Percentiles rank a stretch among this genome's conserved stretches.
phyloP scores from a whole-genome alignment of 1,140 invertebrate genomes.

The Lucilia sericata region DNA sequence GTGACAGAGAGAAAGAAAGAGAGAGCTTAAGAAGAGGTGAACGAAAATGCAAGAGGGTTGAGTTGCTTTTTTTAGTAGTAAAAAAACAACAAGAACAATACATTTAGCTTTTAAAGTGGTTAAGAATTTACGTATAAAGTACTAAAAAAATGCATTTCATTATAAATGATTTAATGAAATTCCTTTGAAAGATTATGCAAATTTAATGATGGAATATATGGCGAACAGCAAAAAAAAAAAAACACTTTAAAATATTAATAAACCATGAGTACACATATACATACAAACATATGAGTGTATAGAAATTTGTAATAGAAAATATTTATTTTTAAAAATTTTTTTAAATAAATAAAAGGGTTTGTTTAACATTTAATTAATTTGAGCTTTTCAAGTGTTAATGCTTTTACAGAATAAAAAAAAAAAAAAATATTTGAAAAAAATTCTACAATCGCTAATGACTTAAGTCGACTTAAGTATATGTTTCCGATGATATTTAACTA shows the following conservation, averaged over 20 bases:
- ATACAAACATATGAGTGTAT: too few relatives aligned
- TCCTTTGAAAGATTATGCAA: conserved; percentile 35
- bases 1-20: neutral
- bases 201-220: conserved; percentile 19
- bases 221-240: neutral
- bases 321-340: too few relatives aligned
- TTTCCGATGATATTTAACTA: too few relatives aligned
- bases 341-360: too few relatives aligned
- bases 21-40: neutral
- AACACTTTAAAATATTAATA: conserved; percentile 30
- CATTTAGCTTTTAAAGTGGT: neutral
- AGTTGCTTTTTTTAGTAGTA: neutral
- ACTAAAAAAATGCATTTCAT: conserved; percentile 42
- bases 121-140: conserved; percentile 33
- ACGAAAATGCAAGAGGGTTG: neutral
- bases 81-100: neutral
- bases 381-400: too few relatives aligned
- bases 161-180: conserved; percentile 43
- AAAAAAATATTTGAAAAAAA: too few relatives aligned
- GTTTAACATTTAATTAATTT: too few relatives aligned
- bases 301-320: neutral
- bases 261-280: neutral
- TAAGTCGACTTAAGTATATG: too few relatives aligned
- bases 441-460: too few relatives aligned
- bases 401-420: too few relatives aligned